Conservation (phyloP, 2,113 vertebrate species). For the Stigmatopora argus region DNA sequence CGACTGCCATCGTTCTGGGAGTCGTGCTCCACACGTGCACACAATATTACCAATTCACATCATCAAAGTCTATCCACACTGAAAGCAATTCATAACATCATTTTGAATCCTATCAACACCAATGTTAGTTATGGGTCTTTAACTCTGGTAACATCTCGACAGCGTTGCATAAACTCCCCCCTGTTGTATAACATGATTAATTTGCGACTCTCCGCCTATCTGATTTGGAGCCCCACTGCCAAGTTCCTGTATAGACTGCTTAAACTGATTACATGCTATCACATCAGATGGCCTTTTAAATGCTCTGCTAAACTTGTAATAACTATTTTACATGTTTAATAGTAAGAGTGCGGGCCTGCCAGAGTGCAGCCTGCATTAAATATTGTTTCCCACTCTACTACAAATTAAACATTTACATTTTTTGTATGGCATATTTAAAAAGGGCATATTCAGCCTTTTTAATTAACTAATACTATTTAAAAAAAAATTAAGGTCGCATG, state of each 20-base stretch:
- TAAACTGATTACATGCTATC: constrained; percentile 17
- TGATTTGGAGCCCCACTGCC: constrained; percentile 21
- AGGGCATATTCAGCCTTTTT: not conserved
- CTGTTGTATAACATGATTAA: constrained; percentile 47
- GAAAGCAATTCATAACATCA: constrained; percentile 51
- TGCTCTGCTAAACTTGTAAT: not conserved
- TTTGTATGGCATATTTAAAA: not conserved
- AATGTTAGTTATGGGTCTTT: constrained; percentile 47
- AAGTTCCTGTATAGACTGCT: constrained; percentile 24
- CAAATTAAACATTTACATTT: not conserved
- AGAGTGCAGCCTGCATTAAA: not conserved
- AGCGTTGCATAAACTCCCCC: constrained; percentile 45
- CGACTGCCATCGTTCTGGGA: too few relatives aligned
- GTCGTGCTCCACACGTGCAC: constrained; percentile 11
- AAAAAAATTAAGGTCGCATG: too few relatives aligned
- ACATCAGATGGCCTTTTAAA: constrained; percentile 29
- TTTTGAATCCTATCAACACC: constrained; percentile 46
- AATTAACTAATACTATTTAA: too few relatives aligned
- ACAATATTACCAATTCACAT: constrained; percentile 14
- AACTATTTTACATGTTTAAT: constrained; percentile 7
- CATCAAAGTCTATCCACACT: constrained; percentile 53
- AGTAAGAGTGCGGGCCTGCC: not conserved
- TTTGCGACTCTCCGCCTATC: constrained; percentile 39
- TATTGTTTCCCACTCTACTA: not conserved
- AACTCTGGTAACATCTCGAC: constrained; percentile 57